Conservation (phyloP, 2,888 invertebrate genomes). For the Xylota sylvarum region DNA sequence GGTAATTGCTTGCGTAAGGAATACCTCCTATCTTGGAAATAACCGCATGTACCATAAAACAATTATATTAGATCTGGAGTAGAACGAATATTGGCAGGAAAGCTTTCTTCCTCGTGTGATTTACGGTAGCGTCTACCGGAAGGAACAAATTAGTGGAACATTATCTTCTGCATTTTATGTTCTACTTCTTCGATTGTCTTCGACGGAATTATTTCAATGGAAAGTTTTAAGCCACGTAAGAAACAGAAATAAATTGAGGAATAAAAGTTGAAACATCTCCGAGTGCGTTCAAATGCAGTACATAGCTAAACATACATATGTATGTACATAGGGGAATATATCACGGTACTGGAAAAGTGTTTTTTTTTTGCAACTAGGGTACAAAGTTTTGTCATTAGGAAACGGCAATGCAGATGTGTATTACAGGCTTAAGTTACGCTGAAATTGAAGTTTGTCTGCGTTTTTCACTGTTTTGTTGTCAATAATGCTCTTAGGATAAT, state of each 20-base stretch:
- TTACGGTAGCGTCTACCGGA: background rate
- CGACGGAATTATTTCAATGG: slow-evolving; percentile 3
- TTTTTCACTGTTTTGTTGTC: too few relatives aligned
- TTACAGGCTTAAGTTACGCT: too few relatives aligned
- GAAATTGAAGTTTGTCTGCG: too few relatives aligned
- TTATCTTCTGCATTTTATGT: slow-evolving; percentile 4
- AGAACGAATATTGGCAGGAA: background rate
- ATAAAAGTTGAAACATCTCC: background rate
- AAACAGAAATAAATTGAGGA: background rate
- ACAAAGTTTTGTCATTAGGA: too few relatives aligned
- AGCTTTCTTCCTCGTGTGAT: background rate
- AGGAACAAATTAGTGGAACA: slow-evolving; percentile 3
- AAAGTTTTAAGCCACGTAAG: background rate
- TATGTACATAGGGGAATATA: too few relatives aligned
- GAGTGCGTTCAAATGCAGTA: background rate
- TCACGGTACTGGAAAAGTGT: too few relatives aligned
- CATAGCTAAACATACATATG: too few relatives aligned
- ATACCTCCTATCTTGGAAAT: slow-evolving; percentile 5
- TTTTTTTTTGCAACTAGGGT: too few relatives aligned
- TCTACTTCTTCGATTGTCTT: background rate
- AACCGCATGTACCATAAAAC: slow-evolving; percentile 1
- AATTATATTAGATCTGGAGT: background rate
- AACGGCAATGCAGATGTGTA: too few relatives aligned
- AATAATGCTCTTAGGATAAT: too few relatives aligned
- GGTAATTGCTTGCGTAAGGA: slow-evolving; percentile 9